A percentile compares a stretch with the other conserved stretches of the same genome.
These are phyloP conservation scores for Choloepus didactylus DNA, from an alignment of 2,797 vertebrate genomes.

Conservation along the genomic window DNA sequence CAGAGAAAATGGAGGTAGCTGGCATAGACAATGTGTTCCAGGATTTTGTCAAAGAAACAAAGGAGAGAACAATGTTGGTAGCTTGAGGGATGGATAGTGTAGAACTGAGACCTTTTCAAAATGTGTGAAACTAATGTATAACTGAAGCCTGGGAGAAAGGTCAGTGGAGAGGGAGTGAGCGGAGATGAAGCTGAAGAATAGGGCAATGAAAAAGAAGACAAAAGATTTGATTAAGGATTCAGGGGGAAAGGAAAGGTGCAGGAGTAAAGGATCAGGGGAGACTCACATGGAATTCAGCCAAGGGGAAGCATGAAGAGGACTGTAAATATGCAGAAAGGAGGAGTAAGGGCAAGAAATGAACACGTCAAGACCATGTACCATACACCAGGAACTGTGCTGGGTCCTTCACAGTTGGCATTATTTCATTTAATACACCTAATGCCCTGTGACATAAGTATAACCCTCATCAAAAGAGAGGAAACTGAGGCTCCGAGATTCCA, in stretches of 20 bases:
- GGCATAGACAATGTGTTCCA: neutral
- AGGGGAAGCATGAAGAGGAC: neutral
- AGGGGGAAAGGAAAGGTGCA: neutral
- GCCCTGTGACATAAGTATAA: neutral
- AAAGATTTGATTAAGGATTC: neutral
- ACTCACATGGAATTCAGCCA: neutral
- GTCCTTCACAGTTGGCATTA: neutral
- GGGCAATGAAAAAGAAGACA: neutral
- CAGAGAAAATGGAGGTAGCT: neutral
- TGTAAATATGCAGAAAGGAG: neutral
- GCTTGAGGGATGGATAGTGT: neutral
- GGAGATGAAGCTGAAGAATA: neutral
- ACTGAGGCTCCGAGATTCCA: neutral
- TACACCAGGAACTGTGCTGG: neutral
- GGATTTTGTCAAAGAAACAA: neutral
- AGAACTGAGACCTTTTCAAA: neutral
- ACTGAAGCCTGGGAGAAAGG: neutral
- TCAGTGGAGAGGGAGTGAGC: neutral
- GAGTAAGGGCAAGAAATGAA: neutral
- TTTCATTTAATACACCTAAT: neutral
- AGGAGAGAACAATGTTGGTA: neutral
- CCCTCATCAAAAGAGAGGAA: slow-evolving; percentile 32
- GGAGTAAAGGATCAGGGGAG: no score
- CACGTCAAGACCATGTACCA: neutral
- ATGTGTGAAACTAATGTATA: neutral